Evolutionary conservation across 2,113 vertebrate genomes (phyloP).

Genomic region (Tretioscincus oriximinensis): DNA sequence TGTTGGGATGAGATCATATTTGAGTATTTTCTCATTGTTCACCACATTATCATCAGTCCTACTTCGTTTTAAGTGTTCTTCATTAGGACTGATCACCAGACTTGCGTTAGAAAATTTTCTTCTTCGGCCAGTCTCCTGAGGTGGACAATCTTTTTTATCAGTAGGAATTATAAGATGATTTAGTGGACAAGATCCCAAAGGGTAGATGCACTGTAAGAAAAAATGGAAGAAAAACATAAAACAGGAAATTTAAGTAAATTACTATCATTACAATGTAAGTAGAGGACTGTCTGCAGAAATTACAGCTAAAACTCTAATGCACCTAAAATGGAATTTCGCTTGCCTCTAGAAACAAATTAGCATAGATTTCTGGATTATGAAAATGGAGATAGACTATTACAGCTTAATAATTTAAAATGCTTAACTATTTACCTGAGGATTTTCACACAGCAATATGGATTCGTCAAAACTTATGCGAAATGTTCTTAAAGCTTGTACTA

Average conservation of each 20-base stretch:
- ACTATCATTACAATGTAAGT: neutral
- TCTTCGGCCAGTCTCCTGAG: slow-evolving; percentile 65
- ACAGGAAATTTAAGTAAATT: neutral
- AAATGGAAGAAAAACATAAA: neutral
- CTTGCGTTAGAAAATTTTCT: slow-evolving; percentile 64
- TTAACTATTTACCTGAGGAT: slow-evolving; percentile 79
- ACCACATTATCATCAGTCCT: slow-evolving; percentile 40
- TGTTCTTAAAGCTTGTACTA: slow-evolving; percentile 72
- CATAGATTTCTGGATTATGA: neutral
- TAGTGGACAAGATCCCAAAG: slow-evolving; percentile 84
- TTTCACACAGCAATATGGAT: slow-evolving; percentile 87
- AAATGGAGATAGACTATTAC: neutral
- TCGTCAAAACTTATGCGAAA: slow-evolving; percentile 89
- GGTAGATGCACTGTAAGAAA: slow-evolving; percentile 88
- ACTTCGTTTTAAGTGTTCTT: slow-evolving; percentile 64
- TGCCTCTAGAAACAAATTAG: neutral
- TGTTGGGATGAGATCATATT: slow-evolving; percentile 15
- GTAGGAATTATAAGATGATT: slow-evolving; percentile 78
- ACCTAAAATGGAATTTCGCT: too few relatives aligned
- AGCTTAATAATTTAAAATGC: slow-evolving; percentile 2
- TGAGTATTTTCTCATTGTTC: slow-evolving; percentile 17
- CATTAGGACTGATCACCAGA: slow-evolving; percentile 40
- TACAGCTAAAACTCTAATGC: neutral
- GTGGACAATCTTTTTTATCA: slow-evolving; percentile 58
- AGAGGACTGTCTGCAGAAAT: neutral